Evolutionary conservation across 2,113 vertebrate genomes (phyloP).

Genomic region (Callocephalon fimbriatum): DNA sequence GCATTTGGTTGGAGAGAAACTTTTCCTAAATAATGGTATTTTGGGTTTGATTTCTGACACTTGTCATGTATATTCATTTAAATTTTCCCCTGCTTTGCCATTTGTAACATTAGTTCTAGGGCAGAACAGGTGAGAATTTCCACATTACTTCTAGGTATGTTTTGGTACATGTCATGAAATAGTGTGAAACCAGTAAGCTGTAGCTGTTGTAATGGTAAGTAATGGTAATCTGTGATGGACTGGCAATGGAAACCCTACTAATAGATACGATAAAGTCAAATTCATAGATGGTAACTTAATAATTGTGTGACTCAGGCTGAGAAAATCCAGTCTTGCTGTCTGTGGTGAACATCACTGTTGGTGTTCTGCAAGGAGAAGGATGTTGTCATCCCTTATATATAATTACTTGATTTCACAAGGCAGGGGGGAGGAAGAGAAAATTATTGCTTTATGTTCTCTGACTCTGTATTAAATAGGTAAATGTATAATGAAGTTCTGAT

Average conservation of each 20-base stretch:
- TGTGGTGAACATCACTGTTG: not conserved
- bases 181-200: not conserved
- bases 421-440: not conserved
- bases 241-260: not conserved
- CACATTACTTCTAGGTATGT: rapidly evolving
- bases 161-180: not conserved
- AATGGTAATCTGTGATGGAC: not conserved
- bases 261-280: not conserved
- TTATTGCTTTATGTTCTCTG: not conserved
- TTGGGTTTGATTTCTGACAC: not conserved
- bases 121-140: not conserved
- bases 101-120: not conserved
- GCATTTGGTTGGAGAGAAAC: not conserved
- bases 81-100: not conserved
- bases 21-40: not conserved
- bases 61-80: not conserved
- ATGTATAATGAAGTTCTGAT: not conserved
- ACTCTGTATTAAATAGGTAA: not conserved
- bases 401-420: not conserved
- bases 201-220: not conserved
- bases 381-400: not conserved
- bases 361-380: not conserved
- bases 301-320: not conserved
- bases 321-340: not conserved
- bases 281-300: not conserved